Percentiles rank a stretch among this genome's conserved stretches.
Conservation (phyloP, 2,113 vertebrate genomes). For the Sander vitreus region DNA sequence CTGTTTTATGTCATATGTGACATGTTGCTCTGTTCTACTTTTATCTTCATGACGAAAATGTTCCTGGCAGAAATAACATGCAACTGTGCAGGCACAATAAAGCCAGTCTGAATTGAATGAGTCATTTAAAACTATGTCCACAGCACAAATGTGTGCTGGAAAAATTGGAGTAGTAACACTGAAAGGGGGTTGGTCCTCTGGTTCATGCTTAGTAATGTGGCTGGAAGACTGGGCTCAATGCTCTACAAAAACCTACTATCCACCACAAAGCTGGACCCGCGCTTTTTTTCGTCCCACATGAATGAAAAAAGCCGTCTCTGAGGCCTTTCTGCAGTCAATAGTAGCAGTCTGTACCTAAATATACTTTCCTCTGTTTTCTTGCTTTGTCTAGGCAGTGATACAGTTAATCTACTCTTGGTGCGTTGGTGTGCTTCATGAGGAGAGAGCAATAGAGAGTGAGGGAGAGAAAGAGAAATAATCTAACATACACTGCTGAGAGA, state of each 20-base stretch:
- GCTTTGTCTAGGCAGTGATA: conserved; percentile 58
- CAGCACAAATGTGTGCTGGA: background rate
- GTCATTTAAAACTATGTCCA: conserved; percentile 20
- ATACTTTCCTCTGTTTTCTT: conserved; percentile 67
- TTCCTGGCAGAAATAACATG: conserved; percentile 36
- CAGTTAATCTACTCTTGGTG: conserved; percentile 60
- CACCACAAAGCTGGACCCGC: conserved; percentile 63
- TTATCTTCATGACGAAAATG: conserved; percentile 18
- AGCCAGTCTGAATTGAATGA: conserved; percentile 34
- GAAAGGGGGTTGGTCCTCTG: conserved; percentile 41
- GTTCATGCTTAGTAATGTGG: conserved; percentile 35
- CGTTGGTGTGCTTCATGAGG: conserved; percentile 15
- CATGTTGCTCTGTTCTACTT: conserved; percentile 20
- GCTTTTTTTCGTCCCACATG: conserved; percentile 75
- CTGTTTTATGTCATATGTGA: background rate
- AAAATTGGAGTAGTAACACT: conserved; percentile 38
- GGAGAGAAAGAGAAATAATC: conserved; percentile 23
- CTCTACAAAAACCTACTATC: conserved; percentile 53
- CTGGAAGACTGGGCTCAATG: conserved; percentile 34
- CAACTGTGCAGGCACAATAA: conserved; percentile 32
- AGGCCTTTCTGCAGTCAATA: conserved; percentile 75
- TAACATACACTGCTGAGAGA: conserved; percentile 27
- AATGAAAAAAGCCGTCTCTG: conserved; percentile 63
- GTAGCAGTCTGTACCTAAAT: conserved; percentile 79
- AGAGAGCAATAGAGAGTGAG: conserved; percentile 7